A percentile compares a stretch with the other conserved stretches of the same genome.
Evolutionary conservation across 2,888 invertebrate genomes (phyloP).

Genomic region (Catotricha subobsoleta): DNA sequence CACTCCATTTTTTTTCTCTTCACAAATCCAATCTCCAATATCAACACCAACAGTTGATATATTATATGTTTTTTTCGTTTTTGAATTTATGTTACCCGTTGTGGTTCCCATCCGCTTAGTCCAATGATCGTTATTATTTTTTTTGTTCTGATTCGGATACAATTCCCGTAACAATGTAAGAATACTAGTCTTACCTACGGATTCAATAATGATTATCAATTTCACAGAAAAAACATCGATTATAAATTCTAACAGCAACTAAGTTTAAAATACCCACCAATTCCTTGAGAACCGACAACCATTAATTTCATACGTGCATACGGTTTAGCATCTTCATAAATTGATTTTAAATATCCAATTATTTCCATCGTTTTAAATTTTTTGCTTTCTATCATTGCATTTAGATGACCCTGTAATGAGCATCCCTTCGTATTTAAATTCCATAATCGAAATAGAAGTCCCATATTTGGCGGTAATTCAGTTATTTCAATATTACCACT

Average conservation of each 20-base stretch:
- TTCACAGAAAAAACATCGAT: too few relatives aligned
- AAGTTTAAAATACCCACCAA: slow-evolving; percentile 29
- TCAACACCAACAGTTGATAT: slow-evolving; percentile 96
- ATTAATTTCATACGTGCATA: slow-evolving; percentile 92
- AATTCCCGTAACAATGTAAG: slow-evolving; percentile 76
- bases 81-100: slow-evolving; percentile 45
- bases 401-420: slow-evolving; percentile 67
- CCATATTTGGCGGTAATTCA: slow-evolving; percentile 89
- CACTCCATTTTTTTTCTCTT: slow-evolving; percentile 59
- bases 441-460: slow-evolving; percentile 85
- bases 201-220: too few relatives aligned
- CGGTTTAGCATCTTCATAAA: slow-evolving; percentile 73
- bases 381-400: slow-evolving; percentile 79
- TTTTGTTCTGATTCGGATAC: slow-evolving; percentile 47
- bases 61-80: slow-evolving; percentile 56
- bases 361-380: slow-evolving; percentile 91
- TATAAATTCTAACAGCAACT: too few relatives aligned
- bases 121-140: slow-evolving; percentile 57
- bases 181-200: slow-evolving; percentile 73
- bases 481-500: slow-evolving; percentile 53
- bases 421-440: slow-evolving; percentile 87
- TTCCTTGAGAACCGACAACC: slow-evolving; percentile 82
- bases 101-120: slow-evolving; percentile 88
- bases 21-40: slow-evolving; percentile 87
- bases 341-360: slow-evolving; percentile 73